A percentile compares a stretch with the other conserved stretches of the same genome.
phyloP scores from a whole-genome alignment of 35 echinoderm and acorn worm species.

The Amphiura filiformis region DNA sequence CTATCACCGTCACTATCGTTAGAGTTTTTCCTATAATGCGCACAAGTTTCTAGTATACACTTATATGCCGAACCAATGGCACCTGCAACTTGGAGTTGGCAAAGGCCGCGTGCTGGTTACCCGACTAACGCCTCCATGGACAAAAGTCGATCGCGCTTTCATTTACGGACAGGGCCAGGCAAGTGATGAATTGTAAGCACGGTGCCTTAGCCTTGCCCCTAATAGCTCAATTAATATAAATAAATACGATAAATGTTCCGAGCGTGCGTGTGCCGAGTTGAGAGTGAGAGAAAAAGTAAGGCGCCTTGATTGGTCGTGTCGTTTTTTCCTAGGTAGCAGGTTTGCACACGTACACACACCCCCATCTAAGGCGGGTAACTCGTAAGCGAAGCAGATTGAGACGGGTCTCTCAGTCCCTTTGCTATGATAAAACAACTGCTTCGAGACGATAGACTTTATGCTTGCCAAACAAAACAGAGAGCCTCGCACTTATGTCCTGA shows the following conservation, averaged over 20 bases:
- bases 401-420: conserved; percentile 9
- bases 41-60: conserved; percentile 51
- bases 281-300: conserved; percentile 43
- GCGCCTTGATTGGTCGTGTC: conserved; percentile 45
- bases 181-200: conserved; percentile 84
- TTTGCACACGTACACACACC: background rate
- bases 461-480: background rate
- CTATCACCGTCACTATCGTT: conserved; percentile 67
- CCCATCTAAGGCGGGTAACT: conserved; percentile 2
- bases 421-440: conserved; percentile 13
- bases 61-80: conserved; percentile 53
- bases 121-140: conserved; percentile 59
- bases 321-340: conserved; percentile 13
- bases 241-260: conserved; percentile 93
- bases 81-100: conserved; percentile 67
- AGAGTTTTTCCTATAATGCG: conserved; percentile 13
- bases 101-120: conserved; percentile 68
- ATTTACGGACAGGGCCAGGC: conserved; percentile 67
- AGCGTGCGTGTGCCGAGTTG: conserved; percentile 43
- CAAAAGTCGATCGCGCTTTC: conserved; percentile 93
- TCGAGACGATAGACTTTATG: background rate
- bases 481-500: background rate
- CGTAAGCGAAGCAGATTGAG: background rate
- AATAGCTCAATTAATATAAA: conserved; percentile 96
- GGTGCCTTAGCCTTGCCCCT: conserved; percentile 68